Evolutionary conservation across 2,888 invertebrate species (phyloP), one percentile per base, ranked within the genome.

Genomic region (Agriopis aurantiaria): DNA sequence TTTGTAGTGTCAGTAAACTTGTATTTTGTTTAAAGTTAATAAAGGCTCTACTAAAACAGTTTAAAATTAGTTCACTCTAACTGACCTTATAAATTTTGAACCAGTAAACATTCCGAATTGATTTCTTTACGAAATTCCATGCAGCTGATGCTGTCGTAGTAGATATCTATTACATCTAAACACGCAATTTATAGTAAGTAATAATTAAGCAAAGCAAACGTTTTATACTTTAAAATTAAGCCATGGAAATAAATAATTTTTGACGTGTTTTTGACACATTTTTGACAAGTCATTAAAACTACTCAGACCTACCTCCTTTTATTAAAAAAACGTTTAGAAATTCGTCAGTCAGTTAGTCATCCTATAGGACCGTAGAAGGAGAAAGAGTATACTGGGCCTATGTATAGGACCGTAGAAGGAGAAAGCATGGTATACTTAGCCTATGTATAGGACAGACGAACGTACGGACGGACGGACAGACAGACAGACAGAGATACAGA

Each of bases 41-140:
- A 1, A 23, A 1, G 17, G 17, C 33, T 5, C 33, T 5, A 33
- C 5, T 1, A 33, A 5, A 33, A 33, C 33, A 33, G 33, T 33
- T 33, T 33, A 1, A 33, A 33, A 33, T 33, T 33, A 33, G 33
- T 0, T 33, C 5, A 23, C n/a, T 52, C 2, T 57, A 14, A 59
- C 83, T 70, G 75, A 83, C 89, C 89, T 86, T 80, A 89, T 75
- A 70, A 88, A 78, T 83, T 86, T 87, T 14, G 88, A 84, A 60
- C 79, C 80, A 60, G 82, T 79, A 73, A 85, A 84, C 85, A 88
- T 89, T 46, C 12, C 56, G 48, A 52, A 41, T 17, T 17, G 1
- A 8, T 49, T 17, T 56, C 41, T 60, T 8, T 14, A 51, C 49
- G 11, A 51, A 33, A n/a, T 43, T 60, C 53, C 68, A 62, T 62